phyloP scores from a whole-genome alignment of 2,797 vertebrate genomes.

The Euphonia xanthogaster region DNA sequence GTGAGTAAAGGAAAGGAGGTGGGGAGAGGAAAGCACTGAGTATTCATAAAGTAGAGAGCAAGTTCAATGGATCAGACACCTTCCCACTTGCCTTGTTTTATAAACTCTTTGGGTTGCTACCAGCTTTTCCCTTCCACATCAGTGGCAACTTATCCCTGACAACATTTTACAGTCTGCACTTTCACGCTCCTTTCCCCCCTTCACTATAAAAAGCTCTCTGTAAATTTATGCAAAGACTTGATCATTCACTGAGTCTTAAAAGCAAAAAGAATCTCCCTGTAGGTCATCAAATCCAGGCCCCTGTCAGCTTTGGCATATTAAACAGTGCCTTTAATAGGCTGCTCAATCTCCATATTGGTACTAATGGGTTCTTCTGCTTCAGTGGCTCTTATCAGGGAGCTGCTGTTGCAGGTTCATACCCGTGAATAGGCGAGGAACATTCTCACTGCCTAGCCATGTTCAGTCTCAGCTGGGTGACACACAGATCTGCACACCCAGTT shows the following conservation, averaged over 20 bases:
- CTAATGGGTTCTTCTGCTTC: neutral
- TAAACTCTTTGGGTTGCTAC: neutral
- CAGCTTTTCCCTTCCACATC: slow-evolving; percentile 1
- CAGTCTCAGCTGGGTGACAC: neutral
- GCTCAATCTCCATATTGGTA: neutral
- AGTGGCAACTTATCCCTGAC: neutral
- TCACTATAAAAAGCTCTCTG: slow-evolving; percentile 34
- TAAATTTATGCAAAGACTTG: slow-evolving; percentile 45
- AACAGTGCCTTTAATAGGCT: neutral
- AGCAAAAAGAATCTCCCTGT: neutral
- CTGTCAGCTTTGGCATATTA: neutral
- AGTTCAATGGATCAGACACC: neutral
- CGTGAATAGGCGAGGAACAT: neutral
- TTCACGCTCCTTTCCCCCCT: neutral
- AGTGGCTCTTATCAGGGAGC: neutral
- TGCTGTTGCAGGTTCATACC: neutral
- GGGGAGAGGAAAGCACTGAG: neutral
- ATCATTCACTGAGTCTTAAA: slow-evolving; percentile 16
- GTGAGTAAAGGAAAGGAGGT: neutral
- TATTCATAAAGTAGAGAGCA: neutral
- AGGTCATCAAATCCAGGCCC: neutral
- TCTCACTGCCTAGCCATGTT: neutral
- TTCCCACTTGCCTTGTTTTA: neutral
- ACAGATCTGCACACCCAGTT: neutral
- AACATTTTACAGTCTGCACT: neutral